These are phyloP conservation scores for Sceloporus undulatus DNA, from an alignment of 2,113 vertebrate genomes.

Conservation along the genomic window DNA sequence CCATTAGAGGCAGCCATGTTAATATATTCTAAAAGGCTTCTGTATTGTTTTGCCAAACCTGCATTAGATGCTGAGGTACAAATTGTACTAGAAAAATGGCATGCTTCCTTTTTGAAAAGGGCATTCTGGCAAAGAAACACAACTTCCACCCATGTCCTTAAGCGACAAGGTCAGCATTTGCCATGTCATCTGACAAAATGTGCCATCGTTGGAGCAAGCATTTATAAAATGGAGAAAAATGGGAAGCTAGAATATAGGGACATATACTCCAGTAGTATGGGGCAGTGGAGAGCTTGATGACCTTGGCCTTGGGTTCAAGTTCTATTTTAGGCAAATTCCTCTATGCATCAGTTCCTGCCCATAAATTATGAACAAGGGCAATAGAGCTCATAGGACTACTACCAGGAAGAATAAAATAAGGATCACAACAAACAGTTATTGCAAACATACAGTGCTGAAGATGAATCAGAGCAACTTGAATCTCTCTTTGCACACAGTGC, in stretches of 20 bases:
- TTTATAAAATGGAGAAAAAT: constrained; percentile 13
- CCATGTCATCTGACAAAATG: constrained; percentile 22
- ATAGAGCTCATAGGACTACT: not conserved
- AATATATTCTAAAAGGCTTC: not conserved
- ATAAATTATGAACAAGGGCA: not conserved
- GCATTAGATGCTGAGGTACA: constrained; percentile 23
- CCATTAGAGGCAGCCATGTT: not conserved
- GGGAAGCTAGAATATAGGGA: constrained; percentile 35
- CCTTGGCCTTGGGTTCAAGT: not conserved
- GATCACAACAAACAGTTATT: not conserved
- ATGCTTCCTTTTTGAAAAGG: not conserved
- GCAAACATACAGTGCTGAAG: not conserved
- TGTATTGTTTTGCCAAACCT: not conserved
- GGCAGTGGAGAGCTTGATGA: not conserved
- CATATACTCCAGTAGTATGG: constrained; percentile 28
- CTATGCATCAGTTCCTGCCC: not conserved
- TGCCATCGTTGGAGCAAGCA: constrained; percentile 21
- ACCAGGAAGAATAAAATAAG: not conserved
- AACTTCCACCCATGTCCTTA: constrained; percentile 34
- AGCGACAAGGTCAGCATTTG: constrained; percentile 48
- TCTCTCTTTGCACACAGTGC: constrained; percentile 8
- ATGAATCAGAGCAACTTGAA: not conserved
- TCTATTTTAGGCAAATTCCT: too few relatives aligned
- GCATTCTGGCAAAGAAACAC: not conserved
- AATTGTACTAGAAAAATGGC: constrained; percentile 22